A percentile compares a stretch with the other conserved stretches of the same genome.
phyloP scores from a whole-genome alignment of 2,797 vertebrate genomes.

The Anguilla pacifica region DNA sequence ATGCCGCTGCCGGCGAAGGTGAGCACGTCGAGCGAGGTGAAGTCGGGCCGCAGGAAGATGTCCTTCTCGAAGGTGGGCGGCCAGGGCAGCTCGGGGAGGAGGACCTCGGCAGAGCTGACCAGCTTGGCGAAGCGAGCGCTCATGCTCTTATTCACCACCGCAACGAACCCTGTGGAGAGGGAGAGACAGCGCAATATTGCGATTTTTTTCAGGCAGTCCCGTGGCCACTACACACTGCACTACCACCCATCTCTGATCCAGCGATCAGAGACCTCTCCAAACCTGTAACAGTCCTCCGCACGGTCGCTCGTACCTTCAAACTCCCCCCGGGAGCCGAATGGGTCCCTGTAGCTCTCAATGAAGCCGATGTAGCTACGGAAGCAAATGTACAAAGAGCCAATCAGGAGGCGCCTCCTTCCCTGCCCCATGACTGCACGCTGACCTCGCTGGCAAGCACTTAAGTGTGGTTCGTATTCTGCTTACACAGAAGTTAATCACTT shows the following conservation, averaged over 20 bases:
- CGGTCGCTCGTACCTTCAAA: constrained; percentile 82
- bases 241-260: too few relatives aligned
- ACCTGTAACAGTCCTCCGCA: too few relatives aligned
- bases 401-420: background rate
- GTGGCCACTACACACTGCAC: too few relatives aligned
- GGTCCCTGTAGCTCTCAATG: constrained; percentile 93
- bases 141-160: constrained; percentile 91
- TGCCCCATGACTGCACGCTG: background rate
- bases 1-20: constrained; percentile 91
- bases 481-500: background rate
- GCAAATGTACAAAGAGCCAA: background rate
- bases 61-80: constrained; percentile 87
- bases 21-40: constrained; percentile 90
- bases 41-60: constrained; percentile 87
- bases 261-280: too few relatives aligned
- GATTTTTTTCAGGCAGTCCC: too few relatives aligned
- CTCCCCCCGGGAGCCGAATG: constrained; percentile 90
- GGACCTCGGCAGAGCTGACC: constrained; percentile 79
- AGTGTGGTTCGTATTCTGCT: background rate
- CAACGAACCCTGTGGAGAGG: constrained; percentile 80
- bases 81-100: constrained; percentile 88
- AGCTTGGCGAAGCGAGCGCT: constrained; percentile 85
- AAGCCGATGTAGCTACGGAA: constrained; percentile 86
- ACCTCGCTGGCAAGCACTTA: background rate
- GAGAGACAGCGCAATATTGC: too few relatives aligned